Evolutionary conservation across 2,113 vertebrate species (phyloP), one percentile per base, ranked within the genome.

Genomic region (Scopus umbretta): DNA sequence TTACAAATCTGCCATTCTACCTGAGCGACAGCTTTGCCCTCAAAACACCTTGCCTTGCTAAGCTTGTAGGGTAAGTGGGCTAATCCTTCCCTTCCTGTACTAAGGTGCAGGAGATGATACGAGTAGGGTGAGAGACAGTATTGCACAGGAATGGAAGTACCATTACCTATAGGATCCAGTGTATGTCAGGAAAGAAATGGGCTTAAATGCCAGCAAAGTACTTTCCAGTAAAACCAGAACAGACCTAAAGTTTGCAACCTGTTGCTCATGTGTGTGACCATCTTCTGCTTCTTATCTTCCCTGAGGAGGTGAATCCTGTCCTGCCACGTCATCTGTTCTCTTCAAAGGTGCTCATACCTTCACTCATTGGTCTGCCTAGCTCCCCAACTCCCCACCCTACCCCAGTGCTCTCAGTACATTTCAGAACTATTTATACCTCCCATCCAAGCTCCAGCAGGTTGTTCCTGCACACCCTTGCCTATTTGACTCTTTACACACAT

Each of bases 71-170:
- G 62, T 97, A 96, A 95, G 53, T 89, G 91, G 97, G 96, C 80
- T 97, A 97, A 96, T 97, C 95, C 87, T 45, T 75, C 79, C 61
- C 89, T 96, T 94, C 94, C 95, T 96, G 89, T 82, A 1, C 84
- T 76, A 62, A 91, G 91, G 81, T 80, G 53, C 80, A 89, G 92
- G 75, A 90, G 76, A 76, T 86, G 62, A 75, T 34, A 49, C 2
- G 81, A 22, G 83, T 38, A 53, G 71, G 68, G 62, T 50, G 92
- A 93, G 72, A 40, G 73, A 58, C 2, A 7, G 30, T 20, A 27
- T n/a, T 83, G 80, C 75, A 21, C 65, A 75, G 92, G 56, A 89
- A 15, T 32, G 76, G 81, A 61, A 49, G 59, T 49, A 30, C 43
- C 80, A 40, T 30, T 6, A 2, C 43, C 58, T 89, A 3, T 6